Conservation (phyloP, 2,113 vertebrate genomes). For the Haemorhous mexicanus region DNA sequence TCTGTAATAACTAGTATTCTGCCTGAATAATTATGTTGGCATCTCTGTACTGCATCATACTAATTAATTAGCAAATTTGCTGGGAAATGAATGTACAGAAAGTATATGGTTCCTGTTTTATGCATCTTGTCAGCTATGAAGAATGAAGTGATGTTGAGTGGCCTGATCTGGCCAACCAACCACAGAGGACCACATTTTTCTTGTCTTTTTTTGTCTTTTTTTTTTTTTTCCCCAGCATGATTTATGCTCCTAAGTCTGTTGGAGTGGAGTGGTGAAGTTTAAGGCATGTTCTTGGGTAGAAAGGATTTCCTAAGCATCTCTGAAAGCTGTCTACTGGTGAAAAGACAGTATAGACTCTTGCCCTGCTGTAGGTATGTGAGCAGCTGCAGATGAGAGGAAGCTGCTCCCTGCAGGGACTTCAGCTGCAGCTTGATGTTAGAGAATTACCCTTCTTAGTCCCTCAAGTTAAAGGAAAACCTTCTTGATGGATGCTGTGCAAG, state of each 20-base stretch:
- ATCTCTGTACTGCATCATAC: not conserved
- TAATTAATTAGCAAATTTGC: not conserved
- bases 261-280: not conserved
- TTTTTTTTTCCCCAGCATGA: not conserved
- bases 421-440: not conserved
- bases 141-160: not conserved
- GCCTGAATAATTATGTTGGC: not conserved
- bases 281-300: not conserved
- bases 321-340: not conserved
- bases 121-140: not conserved
- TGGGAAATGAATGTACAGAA: not conserved
- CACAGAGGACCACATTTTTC: not conserved
- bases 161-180: not conserved
- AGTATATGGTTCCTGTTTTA: not conserved
- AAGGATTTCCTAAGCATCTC: not conserved
- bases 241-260: not conserved
- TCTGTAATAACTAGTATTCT: not conserved
- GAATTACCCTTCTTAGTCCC: not conserved
- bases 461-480: not conserved
- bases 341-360: not conserved
- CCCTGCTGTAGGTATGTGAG: not conserved
- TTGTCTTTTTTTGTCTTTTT: not conserved
- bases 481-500: rapidly evolving
- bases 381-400: not conserved
- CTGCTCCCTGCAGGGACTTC: not conserved